phyloP scores from a whole-genome alignment of 2,797 vertebrate species.

The Microcaecilia unicolor region DNA sequence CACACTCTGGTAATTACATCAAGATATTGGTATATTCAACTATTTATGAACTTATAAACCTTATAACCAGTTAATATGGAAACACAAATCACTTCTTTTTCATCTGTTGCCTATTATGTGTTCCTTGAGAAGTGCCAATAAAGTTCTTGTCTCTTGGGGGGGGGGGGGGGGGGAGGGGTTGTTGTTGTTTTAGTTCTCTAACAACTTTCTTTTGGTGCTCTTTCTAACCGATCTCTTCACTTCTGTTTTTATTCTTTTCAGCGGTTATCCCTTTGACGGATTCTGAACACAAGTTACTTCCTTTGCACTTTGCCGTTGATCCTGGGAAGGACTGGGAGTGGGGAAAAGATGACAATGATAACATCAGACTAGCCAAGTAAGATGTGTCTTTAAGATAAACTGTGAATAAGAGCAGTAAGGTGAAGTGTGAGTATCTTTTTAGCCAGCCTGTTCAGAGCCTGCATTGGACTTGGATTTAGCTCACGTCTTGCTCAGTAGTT shows the following conservation, averaged over 20 bases:
- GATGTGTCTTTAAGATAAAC: constrained; percentile 24
- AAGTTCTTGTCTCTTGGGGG: background rate
- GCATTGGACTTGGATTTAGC: too few relatives aligned
- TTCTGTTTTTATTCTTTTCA: constrained; percentile 47
- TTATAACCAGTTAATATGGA: too few relatives aligned
- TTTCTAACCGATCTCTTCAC: constrained; percentile 4
- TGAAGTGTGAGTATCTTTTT: too few relatives aligned
- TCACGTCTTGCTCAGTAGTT: too few relatives aligned
- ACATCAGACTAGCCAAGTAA: constrained; percentile 90
- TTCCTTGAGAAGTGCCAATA: too few relatives aligned
- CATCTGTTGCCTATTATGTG: background rate
- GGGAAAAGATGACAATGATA: constrained; percentile 93
- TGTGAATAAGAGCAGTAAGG: constrained; percentile 3
- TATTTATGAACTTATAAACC: too few relatives aligned
- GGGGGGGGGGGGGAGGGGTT: too few relatives aligned
- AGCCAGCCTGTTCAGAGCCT: too few relatives aligned
- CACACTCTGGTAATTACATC: too few relatives aligned
- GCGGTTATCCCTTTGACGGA: constrained; percentile 96
- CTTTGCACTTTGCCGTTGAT: constrained; percentile 95
- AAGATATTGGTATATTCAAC: too few relatives aligned
- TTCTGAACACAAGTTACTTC: constrained; percentile 94
- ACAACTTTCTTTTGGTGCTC: background rate
- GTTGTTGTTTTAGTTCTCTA: background rate
- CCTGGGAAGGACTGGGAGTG: constrained; percentile 96
- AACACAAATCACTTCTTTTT: background rate